A percentile compares a stretch with the other conserved stretches of the same genome.
Evolutionary conservation across 2,797 vertebrate species (phyloP).

Genomic region (Limosa lapponica): DNA sequence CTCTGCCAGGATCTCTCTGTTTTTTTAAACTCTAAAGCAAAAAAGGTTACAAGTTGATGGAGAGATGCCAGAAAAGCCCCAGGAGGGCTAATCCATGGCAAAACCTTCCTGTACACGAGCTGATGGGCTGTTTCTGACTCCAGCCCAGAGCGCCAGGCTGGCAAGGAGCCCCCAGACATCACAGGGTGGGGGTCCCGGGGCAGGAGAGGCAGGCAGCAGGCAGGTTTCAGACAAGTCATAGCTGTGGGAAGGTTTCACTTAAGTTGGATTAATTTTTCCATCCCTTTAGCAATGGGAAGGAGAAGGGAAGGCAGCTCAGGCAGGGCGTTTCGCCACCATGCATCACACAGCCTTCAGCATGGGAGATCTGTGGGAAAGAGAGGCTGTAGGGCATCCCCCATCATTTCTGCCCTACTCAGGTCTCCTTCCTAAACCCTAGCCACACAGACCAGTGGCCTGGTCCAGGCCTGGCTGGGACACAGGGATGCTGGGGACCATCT

Average conservation of each 20-base stretch:
- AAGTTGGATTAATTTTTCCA: neutral
- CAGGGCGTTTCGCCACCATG: neutral
- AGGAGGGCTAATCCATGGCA: neutral
- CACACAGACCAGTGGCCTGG: neutral
- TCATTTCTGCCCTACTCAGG: neutral
- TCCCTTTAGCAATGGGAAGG: neutral
- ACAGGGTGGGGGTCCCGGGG: too few relatives aligned
- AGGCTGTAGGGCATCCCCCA: neutral
- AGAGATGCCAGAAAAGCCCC: neutral
- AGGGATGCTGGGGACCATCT: neutral
- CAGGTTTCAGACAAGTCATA: neutral
- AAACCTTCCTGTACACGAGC: neutral
- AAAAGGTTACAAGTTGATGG: neutral
- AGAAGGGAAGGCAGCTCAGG: neutral
- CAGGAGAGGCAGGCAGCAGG: neutral
- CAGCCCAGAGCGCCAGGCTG: neutral
- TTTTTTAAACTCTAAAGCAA: neutral
- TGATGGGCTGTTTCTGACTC: neutral
- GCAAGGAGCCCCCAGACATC: neutral
- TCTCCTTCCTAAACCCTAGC: neutral
- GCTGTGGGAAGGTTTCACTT: neutral
- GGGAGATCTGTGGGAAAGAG: neutral
- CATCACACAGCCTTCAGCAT: neutral
- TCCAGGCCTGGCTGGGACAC: neutral
- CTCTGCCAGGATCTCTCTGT: neutral